Evolutionary conservation across 1,140 invertebrate genomes (phyloP).

Genomic region (Ruditapes philippinarum): DNA sequence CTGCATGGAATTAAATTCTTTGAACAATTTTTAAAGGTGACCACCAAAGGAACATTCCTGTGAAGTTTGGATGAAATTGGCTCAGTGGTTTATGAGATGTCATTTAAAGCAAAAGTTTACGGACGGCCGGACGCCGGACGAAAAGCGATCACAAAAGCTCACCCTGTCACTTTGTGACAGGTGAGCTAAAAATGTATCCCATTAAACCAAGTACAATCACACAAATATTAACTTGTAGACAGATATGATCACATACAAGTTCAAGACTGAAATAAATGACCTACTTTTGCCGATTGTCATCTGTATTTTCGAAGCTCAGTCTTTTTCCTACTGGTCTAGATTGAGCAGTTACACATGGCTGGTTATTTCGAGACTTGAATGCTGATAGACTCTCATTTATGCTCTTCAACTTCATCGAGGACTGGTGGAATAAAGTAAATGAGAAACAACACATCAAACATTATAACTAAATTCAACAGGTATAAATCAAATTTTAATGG

Average conservation of each 20-base stretch:
- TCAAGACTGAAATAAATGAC: background rate
- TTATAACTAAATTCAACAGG: no score
- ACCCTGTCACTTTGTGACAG: no score
- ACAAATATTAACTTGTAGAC: background rate
- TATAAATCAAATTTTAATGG: no score
- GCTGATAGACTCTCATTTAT: constrained; percentile 76
- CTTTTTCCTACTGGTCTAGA: constrained; percentile 16
- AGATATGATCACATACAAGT: background rate
- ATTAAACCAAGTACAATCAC: background rate
- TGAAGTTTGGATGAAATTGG: no score
- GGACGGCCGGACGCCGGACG: no score
- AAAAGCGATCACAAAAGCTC: no score
- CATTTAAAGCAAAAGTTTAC: no score
- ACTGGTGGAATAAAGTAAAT: constrained; percentile 63
- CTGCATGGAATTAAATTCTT: no score
- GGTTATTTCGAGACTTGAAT: constrained; percentile 30
- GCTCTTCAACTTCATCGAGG: constrained; percentile 74
- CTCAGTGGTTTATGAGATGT: no score
- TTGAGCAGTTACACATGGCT: constrained; percentile 32
- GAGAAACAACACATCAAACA: background rate
- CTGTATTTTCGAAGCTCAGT: constrained; percentile 49
- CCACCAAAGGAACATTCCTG: no score
- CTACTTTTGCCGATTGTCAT: constrained; percentile 40
- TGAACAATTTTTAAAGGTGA: no score
- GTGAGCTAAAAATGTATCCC: no score